Evolutionary conservation across 2,113 vertebrate genomes (phyloP).

Genomic region (Semnornis frantzii): DNA sequence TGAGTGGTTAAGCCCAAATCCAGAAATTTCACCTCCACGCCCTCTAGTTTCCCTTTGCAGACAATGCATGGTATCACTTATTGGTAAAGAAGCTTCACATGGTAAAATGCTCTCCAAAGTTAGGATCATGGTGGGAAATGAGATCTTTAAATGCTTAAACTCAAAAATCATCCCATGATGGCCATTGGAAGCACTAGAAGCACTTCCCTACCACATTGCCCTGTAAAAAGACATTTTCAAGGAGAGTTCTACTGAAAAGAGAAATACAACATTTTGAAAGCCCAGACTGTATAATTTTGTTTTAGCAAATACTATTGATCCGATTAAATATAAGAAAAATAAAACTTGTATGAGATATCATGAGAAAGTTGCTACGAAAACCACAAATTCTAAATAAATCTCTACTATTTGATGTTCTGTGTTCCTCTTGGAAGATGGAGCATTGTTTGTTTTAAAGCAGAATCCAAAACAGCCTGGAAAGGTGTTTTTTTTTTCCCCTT

Average conservation of each 20-base stretch:
- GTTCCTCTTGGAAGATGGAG: background rate
- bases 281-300: background rate
- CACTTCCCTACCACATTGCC: background rate
- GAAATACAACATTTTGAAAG: background rate
- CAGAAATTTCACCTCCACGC: background rate
- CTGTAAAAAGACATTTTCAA: background rate
- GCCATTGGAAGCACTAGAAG: background rate
- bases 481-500: background rate
- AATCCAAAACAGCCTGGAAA: background rate
- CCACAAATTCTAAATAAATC: background rate
- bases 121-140: background rate
- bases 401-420: background rate
- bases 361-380: background rate
- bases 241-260: background rate
- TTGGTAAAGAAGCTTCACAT: background rate
- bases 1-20: background rate
- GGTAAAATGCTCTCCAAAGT: background rate
- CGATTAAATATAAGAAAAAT: background rate
- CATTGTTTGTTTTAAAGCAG: background rate
- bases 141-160: background rate
- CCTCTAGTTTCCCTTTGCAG: background rate
- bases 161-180: background rate
- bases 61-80: accelerated
- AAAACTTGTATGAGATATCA: background rate
- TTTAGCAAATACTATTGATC: background rate